Evolutionary conservation across 1,140 invertebrate species (phyloP).

Genomic region (Drosophila nikananu): DNA sequence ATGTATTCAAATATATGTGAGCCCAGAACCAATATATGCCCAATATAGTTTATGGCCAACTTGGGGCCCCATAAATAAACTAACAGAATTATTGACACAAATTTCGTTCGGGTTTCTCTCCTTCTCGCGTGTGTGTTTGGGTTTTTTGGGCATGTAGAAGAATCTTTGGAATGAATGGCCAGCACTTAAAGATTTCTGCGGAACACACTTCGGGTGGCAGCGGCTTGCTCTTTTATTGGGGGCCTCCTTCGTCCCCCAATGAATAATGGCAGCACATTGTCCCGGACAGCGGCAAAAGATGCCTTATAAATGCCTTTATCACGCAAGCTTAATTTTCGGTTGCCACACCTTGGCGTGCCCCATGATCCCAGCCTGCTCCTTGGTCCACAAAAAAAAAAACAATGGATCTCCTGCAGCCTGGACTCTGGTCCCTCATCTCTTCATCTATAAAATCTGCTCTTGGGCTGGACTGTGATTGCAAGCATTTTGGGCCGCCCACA

Average conservation of each 20-base stretch:
- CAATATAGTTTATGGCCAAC: conserved; percentile 72
- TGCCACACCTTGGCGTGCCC: conserved; percentile 59
- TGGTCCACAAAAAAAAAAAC: not conserved
- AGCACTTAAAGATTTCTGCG: conserved; percentile 58
- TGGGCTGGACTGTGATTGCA: conserved; percentile 7
- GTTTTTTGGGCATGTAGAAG: conserved; percentile 57
- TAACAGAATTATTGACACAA: conserved; percentile 71
- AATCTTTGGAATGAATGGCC: conserved; percentile 65
- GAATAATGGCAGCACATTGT: conserved; percentile 75
- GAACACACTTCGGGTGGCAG: conserved; percentile 39
- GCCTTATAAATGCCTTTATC: conserved; percentile 32
- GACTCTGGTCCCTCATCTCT: not conserved
- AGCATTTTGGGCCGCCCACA: conserved; percentile 28
- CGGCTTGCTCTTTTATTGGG: conserved; percentile 37
- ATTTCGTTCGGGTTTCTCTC: conserved; percentile 31
- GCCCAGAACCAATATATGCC: conserved; percentile 18
- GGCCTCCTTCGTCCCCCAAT: conserved; percentile 27
- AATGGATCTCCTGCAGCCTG: conserved; percentile 44
- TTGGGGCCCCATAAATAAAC: conserved; percentile 66
- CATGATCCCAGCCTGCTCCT: conserved; percentile 4
- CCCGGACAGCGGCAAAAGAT: conserved; percentile 19
- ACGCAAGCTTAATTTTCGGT: conserved; percentile 60
- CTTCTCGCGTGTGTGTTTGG: conserved; percentile 7
- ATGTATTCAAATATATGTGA: conserved; percentile 63
- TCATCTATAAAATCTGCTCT: not conserved